A percentile compares a stretch with the other conserved stretches of the same genome.
phyloP scores from a whole-genome alignment of 1,140 invertebrate species.

The Colletes latitarsis region DNA sequence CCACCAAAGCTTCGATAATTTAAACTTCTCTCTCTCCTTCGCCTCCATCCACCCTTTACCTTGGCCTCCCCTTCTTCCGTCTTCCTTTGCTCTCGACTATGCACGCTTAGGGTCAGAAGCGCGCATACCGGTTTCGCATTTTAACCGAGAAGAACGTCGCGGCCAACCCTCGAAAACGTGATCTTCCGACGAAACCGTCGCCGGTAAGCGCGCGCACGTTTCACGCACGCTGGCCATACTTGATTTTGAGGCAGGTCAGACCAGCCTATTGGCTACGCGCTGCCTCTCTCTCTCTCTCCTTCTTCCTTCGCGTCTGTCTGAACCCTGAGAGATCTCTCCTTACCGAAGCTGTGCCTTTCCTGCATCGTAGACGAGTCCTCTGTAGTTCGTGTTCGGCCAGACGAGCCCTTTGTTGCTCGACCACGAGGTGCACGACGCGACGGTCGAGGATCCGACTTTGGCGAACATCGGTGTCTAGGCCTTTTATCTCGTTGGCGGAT shows the following conservation, averaged over 20 bases:
- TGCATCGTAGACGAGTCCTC: not conserved
- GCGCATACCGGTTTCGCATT: constrained; percentile 50
- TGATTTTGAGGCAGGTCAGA: constrained; percentile 68
- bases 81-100: constrained; percentile 2
- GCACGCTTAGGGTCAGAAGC: constrained; percentile 15
- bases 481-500: not conserved
- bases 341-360: no score
- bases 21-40: not conserved
- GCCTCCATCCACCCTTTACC: not conserved
- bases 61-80: constrained; percentile 29
- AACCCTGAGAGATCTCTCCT: not conserved
- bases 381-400: not conserved
- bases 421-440: not conserved
- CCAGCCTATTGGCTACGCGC: constrained; percentile 29
- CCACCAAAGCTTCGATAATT: constrained; percentile 4
- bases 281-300: not conserved
- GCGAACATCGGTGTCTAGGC: not conserved
- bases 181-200: constrained; percentile 46
- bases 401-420: not conserved
- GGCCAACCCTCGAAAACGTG: constrained; percentile 40
- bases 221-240: constrained; percentile 37
- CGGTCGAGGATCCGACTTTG: not conserved
- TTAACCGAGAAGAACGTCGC: constrained; percentile 23
- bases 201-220: not conserved
- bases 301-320: no score